Evolutionary conservation across 2,888 invertebrate species (phyloP).

Genomic region (Stramonita haemastoma): DNA sequence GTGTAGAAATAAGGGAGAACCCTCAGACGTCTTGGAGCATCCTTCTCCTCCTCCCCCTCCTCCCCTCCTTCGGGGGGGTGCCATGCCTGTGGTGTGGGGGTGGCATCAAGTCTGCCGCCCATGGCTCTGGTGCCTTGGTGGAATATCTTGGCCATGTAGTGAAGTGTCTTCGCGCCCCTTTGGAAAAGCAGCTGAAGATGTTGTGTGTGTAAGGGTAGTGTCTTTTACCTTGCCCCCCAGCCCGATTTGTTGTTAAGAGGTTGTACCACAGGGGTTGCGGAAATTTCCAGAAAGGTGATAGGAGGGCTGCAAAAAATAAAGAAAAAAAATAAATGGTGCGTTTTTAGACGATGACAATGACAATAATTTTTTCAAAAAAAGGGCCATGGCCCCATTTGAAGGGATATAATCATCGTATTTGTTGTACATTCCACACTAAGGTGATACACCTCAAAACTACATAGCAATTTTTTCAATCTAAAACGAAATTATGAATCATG

Average conservation of each 20-base stretch:
- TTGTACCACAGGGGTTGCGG: conserved; percentile 71
- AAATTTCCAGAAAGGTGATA: conserved; percentile 57
- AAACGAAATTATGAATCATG: no score
- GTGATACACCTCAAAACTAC: no score
- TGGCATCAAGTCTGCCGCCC: not conserved
- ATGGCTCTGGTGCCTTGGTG: no score
- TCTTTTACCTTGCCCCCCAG: not conserved
- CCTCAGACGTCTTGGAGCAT: conserved; percentile 70
- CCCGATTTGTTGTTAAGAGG: not conserved
- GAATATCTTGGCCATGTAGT: not conserved
- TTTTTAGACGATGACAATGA: no score
- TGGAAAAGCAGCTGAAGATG: conserved; percentile 54
- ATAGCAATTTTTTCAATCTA: no score
- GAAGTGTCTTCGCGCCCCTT: conserved; percentile 46
- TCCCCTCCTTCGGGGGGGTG: not conserved
- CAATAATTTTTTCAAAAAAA: no score
- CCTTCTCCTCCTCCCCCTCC: not conserved
- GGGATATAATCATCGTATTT: no score
- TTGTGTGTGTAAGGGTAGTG: conserved; percentile 59
- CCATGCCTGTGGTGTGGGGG: not conserved
- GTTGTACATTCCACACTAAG: no score
- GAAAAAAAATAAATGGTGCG: no score
- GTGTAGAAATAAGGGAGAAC: conserved; percentile 91
- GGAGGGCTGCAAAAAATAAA: conserved; percentile 59
- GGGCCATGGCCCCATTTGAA: no score